A percentile compares a stretch with the other conserved stretches of the same genome.
These are phyloP conservation scores for Bacillus rossius DNA, from an alignment of 1,140 invertebrate species.

Conservation along the genomic window DNA sequence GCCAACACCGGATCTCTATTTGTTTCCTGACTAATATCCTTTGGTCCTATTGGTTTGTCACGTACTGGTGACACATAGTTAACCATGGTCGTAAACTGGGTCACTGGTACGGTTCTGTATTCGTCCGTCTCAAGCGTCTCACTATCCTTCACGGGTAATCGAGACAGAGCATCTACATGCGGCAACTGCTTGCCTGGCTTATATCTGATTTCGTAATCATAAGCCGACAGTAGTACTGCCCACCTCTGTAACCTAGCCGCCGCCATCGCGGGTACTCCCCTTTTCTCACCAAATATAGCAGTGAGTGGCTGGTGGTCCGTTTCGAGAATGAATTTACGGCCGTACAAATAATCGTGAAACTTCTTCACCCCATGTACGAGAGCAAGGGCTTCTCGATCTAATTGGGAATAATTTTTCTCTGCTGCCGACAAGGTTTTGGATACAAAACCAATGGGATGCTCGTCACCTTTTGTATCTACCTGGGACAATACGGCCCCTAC, in stretches of 20 bases:
- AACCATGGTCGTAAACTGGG: too few species aligned
- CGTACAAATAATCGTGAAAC: constrained; percentile 45
- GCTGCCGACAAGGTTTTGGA: constrained; percentile 33
- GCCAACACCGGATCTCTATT: background rate
- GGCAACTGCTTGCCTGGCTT: background rate
- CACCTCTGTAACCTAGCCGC: background rate
- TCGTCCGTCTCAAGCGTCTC: background rate
- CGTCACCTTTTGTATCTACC: constrained; percentile 14
- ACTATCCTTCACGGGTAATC: background rate
- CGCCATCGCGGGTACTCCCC: background rate
- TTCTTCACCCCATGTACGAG: constrained; percentile 44
- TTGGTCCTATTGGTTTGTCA: background rate
- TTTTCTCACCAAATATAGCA: constrained; percentile 38
- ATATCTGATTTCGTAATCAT: background rate
- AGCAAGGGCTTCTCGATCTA: constrained; percentile 45
- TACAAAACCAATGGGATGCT: constrained; percentile 34
- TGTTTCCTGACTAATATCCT: background rate
- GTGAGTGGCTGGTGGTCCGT: constrained; percentile 48
- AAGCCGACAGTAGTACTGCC: background rate
- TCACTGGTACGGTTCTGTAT: background rate
- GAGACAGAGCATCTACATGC: background rate
- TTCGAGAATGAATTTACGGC: constrained; percentile 36
- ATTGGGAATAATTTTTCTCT: constrained; percentile 43
- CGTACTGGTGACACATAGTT: background rate
- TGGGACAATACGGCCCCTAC: constrained; percentile 34